Evolutionary conservation across 2,888 invertebrate genomes (phyloP).

Genomic region (Piscicola geometra): DNA sequence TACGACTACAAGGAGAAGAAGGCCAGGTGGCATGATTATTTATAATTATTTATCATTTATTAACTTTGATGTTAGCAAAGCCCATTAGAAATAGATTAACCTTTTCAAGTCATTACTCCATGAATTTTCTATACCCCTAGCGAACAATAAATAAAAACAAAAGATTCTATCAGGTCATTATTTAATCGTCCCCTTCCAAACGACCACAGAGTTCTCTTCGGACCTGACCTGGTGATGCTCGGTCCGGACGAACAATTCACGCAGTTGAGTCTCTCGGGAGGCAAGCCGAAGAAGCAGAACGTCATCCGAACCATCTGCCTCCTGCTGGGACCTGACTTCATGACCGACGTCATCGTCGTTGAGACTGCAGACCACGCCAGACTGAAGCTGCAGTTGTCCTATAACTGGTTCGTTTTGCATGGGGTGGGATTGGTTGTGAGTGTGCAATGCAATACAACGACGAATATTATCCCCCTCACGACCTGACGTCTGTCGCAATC

Average conservation of each 20-base stretch:
- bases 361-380: constrained; percentile 60
- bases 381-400: constrained; percentile 58
- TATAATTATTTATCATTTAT: neutral
- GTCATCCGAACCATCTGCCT: constrained; percentile 58
- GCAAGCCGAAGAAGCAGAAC: constrained; percentile 59
- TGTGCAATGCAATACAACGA: too few species aligned
- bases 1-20: constrained; percentile 60
- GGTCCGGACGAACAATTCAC: constrained; percentile 60
- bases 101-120: too few species aligned
- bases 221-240: constrained; percentile 60
- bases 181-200: too few species aligned
- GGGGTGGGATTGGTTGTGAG: neutral
- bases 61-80: neutral
- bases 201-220: constrained; percentile 57
- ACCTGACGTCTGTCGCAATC: neutral
- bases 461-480: neutral
- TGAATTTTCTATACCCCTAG: too few species aligned
- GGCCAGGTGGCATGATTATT: constrained; percentile 53
- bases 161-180: too few species aligned
- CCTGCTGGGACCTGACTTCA: constrained; percentile 59
- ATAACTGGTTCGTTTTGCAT: constrained; percentile 56
- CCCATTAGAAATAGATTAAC: neutral
- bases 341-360: constrained; percentile 59
- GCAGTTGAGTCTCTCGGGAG: constrained; percentile 58
- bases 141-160: too few species aligned